Evolutionary conservation across 2,888 invertebrate genomes (phyloP).

Genomic region (Drosophila mimica): DNA sequence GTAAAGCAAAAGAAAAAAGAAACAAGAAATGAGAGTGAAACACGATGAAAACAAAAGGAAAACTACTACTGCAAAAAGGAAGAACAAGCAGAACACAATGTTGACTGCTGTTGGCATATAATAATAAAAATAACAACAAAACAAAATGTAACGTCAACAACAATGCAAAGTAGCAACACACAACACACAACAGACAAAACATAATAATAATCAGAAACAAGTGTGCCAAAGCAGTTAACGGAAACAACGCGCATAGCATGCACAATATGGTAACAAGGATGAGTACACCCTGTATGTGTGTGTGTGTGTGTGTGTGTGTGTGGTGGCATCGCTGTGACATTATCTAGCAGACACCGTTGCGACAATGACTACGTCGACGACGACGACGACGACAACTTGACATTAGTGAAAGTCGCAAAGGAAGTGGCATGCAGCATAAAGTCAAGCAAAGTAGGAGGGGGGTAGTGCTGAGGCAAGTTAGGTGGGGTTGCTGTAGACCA

Average conservation of each 20-base stretch:
- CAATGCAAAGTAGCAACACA: conserved; percentile 71
- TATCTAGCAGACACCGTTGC: conserved; percentile 77
- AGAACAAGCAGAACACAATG: conserved; percentile 38
- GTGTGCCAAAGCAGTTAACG: conserved; percentile 82
- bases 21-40: conserved; percentile 22
- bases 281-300: conserved; percentile 33
- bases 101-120: conserved; percentile 49
- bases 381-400: conserved; percentile 74
- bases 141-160: conserved; percentile 54
- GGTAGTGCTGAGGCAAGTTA: background rate
- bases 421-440: conserved; percentile 75
- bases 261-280: conserved; percentile 72
- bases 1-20: conserved; percentile 30
- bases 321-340: conserved; percentile 64
- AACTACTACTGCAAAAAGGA: conserved; percentile 28
- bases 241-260: conserved; percentile 82
- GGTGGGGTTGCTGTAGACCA: conserved; percentile 14
- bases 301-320: conserved; percentile 23
- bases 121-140: conserved; percentile 59
- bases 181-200: conserved; percentile 65
- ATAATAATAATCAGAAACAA: conserved; percentile 81
- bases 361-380: conserved; percentile 31
- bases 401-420: conserved; percentile 80
- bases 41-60: conserved; percentile 52
- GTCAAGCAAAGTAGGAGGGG: conserved; percentile 32